phyloP scores from a whole-genome alignment of 2,888 invertebrate species.

The Sinhomidia bicolor region DNA sequence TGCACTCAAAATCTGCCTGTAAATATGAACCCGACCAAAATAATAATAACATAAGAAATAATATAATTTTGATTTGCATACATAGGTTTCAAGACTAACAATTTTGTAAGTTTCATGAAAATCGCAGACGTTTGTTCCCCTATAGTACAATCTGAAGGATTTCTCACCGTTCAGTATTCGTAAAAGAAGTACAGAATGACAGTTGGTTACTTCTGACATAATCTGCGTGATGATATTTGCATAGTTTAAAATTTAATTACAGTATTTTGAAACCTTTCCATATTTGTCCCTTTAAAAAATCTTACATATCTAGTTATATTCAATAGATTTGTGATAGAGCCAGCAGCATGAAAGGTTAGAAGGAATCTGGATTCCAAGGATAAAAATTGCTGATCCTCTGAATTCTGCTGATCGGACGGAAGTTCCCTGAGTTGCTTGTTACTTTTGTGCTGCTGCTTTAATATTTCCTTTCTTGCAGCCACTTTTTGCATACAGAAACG shows the following conservation, averaged over 20 bases:
- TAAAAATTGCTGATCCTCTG: slow-evolving; percentile 22
- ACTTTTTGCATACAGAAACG: slow-evolving; percentile 54
- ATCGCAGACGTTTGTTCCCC: background rate
- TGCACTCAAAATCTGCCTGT: slow-evolving; percentile 61
- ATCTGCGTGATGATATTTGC: slow-evolving; percentile 30
- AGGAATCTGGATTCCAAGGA: slow-evolving; percentile 57
- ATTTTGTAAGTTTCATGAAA: slow-evolving; percentile 41
- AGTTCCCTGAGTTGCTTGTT: background rate
- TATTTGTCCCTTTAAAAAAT: background rate
- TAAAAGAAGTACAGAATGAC: slow-evolving; percentile 16
- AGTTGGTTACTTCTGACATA: slow-evolving; percentile 23
- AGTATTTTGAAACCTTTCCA: no score
- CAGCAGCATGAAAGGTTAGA: slow-evolving; percentile 30
- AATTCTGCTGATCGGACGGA: background rate
- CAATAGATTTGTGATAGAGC: slow-evolving; percentile 16
- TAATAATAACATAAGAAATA: background rate
- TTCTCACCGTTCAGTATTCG: background rate
- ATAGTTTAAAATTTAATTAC: no score
- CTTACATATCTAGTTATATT: slow-evolving; percentile 45
- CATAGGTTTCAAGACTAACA: slow-evolving; percentile 8
- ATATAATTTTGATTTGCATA: background rate
- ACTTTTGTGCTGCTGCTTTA: slow-evolving; percentile 31
- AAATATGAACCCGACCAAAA: background rate
- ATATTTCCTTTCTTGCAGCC: slow-evolving; percentile 23
- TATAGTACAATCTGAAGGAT: slow-evolving; percentile 51